These are phyloP conservation scores for Buathra laborator DNA, from an alignment of 2,888 invertebrate species.

Conservation along the genomic window DNA sequence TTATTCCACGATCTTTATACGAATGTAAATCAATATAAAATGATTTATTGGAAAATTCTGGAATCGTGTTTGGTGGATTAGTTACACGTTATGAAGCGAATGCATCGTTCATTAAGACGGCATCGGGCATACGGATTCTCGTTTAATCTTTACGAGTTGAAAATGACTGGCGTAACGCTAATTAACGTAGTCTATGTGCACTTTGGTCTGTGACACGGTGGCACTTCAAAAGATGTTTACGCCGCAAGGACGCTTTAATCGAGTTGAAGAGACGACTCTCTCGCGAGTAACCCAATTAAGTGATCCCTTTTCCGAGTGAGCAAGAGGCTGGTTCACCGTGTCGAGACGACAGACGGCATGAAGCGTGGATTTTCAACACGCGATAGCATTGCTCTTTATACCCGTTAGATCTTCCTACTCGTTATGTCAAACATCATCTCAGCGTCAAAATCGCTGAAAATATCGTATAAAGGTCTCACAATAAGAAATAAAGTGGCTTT, in stretches of 20 bases:
- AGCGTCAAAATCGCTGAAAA: background rate
- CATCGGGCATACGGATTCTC: background rate
- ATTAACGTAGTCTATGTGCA: conserved; percentile 77
- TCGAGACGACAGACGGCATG: conserved; percentile 39
- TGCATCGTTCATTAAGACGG: background rate
- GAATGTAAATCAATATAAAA: background rate
- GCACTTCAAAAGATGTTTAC: conserved; percentile 80
- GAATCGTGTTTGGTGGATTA: no score
- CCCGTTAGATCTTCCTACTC: background rate
- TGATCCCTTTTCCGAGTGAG: conserved; percentile 55
- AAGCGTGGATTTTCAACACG: conserved; percentile 19
- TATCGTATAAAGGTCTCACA: background rate
- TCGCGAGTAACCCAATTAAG: conserved; percentile 77
- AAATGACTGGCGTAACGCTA: conserved; percentile 77
- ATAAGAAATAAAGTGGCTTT: background rate
- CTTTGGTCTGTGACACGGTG: conserved; percentile 76
- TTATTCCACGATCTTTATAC: background rate
- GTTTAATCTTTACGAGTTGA: conserved; percentile 48
- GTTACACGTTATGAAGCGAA: background rate
- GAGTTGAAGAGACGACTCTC: conserved; percentile 79
- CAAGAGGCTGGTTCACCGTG: conserved; percentile 26
- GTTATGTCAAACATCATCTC: conserved; percentile 6
- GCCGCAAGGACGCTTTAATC: conserved; percentile 78
- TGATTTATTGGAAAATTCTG: no score
- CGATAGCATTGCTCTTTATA: background rate